Evolutionary conservation across 2,797 vertebrate species (phyloP).

Genomic region (Sitta carolinensis): DNA sequence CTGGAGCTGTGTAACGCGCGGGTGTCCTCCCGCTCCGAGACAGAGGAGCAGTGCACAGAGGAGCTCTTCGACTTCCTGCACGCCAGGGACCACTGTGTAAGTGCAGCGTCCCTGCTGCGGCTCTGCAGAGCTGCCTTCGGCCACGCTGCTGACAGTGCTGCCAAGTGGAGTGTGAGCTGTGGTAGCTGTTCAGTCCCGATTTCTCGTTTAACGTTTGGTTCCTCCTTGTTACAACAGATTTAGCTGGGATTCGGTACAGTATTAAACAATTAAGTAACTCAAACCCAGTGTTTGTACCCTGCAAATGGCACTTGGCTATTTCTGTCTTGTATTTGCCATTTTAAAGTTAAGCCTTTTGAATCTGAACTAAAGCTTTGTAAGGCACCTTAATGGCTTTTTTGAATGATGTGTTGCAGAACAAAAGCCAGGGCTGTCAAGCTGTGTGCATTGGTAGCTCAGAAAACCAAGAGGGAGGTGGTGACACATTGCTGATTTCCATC

Average conservation of each 20-base stretch:
- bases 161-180: fast-evolving
- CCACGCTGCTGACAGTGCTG: fast-evolving
- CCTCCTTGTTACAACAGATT: background rate
- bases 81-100: conserved; percentile 92
- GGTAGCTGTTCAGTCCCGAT: background rate
- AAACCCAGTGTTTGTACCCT: fast-evolving
- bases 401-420: background rate
- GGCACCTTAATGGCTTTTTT: background rate
- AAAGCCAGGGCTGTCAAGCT: background rate
- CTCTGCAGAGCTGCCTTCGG: background rate
- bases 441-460: fast-evolving
- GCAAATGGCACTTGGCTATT: background rate
- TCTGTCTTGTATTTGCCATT: background rate
- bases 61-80: conserved; percentile 94
- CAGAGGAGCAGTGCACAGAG: conserved; percentile 87
- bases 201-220: background rate
- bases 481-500: background rate
- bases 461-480: background rate
- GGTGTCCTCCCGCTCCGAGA: conserved; percentile 81
- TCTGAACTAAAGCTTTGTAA: background rate
- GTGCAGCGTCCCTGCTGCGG: conserved; percentile 15
- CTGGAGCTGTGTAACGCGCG: conserved; percentile 83
- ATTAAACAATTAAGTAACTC: background rate
- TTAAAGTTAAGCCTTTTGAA: background rate
- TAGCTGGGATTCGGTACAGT: fast-evolving